These are phyloP conservation scores for Melanotaenia trifasciata DNA, from an alignment of 2,797 vertebrate species.

Conservation along the genomic window DNA sequence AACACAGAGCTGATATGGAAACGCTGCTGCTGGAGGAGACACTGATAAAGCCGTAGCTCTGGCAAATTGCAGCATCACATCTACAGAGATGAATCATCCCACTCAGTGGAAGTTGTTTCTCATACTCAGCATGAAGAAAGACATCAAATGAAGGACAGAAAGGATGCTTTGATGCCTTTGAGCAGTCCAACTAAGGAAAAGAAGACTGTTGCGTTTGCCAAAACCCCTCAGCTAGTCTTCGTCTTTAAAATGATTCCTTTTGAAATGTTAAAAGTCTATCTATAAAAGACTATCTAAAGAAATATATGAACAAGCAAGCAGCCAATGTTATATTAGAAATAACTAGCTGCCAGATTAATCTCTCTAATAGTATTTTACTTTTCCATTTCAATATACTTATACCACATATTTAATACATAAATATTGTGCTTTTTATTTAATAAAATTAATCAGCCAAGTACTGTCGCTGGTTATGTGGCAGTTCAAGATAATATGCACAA, in stretches of 20 bases:
- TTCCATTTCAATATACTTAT: no score
- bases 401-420: no score
- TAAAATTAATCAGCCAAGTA: not conserved
- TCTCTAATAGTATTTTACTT: no score
- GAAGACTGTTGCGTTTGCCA: not conserved
- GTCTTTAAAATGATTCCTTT: not conserved
- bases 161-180: slow-evolving; percentile 15
- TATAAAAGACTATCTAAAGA: not conserved
- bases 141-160: slow-evolving; percentile 4
- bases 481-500: not conserved
- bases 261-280: not conserved
- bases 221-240: not conserved
- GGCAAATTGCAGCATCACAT: slow-evolving; percentile 17
- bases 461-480: not conserved
- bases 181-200: not conserved
- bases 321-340: not conserved
- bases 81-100: slow-evolving; percentile 31
- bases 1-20: slow-evolving; percentile 28
- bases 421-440: not conserved
- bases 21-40: slow-evolving; percentile 35
- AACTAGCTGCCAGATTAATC: no score
- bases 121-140: not conserved
- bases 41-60: slow-evolving; percentile 40
- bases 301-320: not conserved
- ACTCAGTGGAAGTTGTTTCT: slow-evolving; percentile 9